phyloP scores from a whole-genome alignment of 1,140 invertebrate species.

The Thalassaphorura encarpata region DNA sequence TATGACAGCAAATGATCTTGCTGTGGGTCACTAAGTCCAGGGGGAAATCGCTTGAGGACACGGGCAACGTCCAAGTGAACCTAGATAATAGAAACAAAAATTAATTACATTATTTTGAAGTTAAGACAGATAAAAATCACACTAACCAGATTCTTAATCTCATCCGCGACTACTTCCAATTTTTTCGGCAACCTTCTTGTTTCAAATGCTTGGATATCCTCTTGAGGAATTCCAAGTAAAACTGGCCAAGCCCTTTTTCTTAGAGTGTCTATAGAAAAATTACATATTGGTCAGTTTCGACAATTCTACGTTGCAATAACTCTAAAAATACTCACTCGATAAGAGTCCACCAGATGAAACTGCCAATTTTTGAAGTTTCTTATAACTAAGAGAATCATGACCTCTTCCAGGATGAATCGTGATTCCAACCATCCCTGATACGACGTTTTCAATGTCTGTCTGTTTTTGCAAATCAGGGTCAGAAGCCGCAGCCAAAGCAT shows the following conservation, averaged over 20 bases:
- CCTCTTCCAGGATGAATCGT: too few relatives aligned
- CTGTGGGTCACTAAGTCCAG: conserved; percentile 28
- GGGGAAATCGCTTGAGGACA: conserved; percentile 30
- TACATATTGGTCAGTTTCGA: background rate
- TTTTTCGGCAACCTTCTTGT: conserved; percentile 1
- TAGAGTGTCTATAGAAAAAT: conserved; percentile 18
- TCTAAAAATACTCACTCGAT: conserved; percentile 19
- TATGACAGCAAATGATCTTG: conserved; percentile 27
- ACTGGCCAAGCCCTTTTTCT: conserved; percentile 25
- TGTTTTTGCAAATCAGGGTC: conserved; percentile 15
- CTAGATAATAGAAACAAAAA: conserved; percentile 14
- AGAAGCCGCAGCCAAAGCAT: conserved; percentile 18
- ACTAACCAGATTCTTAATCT: conserved; percentile 25
- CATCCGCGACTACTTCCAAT: conserved; percentile 11
- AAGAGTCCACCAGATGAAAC: conserved; percentile 23
- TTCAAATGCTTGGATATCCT: conserved; percentile 12
- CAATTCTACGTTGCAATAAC: background rate
- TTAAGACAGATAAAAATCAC: background rate
- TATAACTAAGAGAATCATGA: background rate
- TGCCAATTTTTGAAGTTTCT: conserved; percentile 14
- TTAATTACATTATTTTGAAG: background rate
- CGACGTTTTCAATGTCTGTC: conserved; percentile 18
- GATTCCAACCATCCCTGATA: too few relatives aligned
- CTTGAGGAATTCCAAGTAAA: conserved; percentile 18
- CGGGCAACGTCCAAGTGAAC: conserved; percentile 27